These are phyloP conservation scores for Geothlypis trichas DNA, from an alignment of 2,113 vertebrate genomes.

Conservation along the genomic window DNA sequence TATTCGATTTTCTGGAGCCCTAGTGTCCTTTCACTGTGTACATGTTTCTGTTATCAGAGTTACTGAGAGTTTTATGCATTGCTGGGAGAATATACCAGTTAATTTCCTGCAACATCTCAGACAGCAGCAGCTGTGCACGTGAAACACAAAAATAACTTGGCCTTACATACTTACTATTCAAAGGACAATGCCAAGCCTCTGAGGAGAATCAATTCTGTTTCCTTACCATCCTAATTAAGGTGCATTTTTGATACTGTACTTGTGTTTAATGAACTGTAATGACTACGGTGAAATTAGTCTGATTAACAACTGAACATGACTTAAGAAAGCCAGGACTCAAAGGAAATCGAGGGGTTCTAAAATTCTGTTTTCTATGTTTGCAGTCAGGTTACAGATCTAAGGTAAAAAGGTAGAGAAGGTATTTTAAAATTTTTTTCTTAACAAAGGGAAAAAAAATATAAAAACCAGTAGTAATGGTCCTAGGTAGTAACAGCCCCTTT, in stretches of 20 bases:
- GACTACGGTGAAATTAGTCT: background rate
- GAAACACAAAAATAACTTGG: conserved; percentile 27
- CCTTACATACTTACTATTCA: background rate
- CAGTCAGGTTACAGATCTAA: background rate
- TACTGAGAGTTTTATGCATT: background rate
- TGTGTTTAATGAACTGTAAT: background rate
- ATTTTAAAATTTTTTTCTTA: background rate
- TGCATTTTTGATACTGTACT: background rate
- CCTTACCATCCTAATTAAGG: conserved; percentile 20
- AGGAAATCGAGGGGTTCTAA: background rate
- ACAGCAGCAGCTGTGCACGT: background rate
- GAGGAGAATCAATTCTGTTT: conserved; percentile 18
- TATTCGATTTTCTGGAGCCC: background rate
- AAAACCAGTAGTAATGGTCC: background rate
- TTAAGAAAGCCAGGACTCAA: background rate
- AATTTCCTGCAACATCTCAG: background rate
- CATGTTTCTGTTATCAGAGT: background rate
- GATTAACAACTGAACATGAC: background rate
- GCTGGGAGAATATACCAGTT: background rate
- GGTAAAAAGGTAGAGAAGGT: background rate
- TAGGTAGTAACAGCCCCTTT: background rate
- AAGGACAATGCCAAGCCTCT: background rate
- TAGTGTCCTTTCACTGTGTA: background rate
- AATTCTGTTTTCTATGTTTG: background rate
- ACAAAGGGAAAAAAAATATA: background rate